Base-by-base conservation (phyloP, 2,888 invertebrate species). In the Glaucopsyche alexis region DNA sequence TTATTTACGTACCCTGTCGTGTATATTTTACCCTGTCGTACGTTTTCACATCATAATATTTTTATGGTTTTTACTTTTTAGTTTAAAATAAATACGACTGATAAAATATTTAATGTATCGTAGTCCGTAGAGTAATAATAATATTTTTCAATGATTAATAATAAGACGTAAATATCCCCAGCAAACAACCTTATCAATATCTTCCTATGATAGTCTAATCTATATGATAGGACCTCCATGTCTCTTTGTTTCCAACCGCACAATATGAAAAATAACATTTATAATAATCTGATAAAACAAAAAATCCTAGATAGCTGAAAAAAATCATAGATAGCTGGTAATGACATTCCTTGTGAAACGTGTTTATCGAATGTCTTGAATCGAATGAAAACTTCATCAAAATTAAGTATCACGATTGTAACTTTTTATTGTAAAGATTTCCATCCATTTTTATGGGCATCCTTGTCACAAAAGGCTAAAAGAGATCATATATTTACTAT, bases 101-200 rank as follows among this genome's bases (percentile, higher is more conserved):
- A n/a, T n/a, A n/a, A n/a, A n/a, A n/a, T n/a, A n/a, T n/a, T n/a
- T n/a, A n/a, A n/a, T 2, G 29, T 29, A 29, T 29, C 29, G 29
- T 29, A 29, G 29, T 29, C 2, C 42, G 9, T 47, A 11, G 9
- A 47, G 11, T 47, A 55, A 16, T 8, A 19, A 52, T 11, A 4
- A 60, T 60, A 6, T 29, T 19, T 60, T 11, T 60, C 29, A 55
- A 16, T 55, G 9, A 55, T 19, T 52, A 52, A 16, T n/a, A 16
- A 5, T 29, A 60, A 60, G 11, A 9, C 16, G 55, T 29, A 60
- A 60, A 60, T 60, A 60, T 7, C 60, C 60, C 60, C 60, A 60
- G 60, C 60, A 60, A 60, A 60, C 60, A 60, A 60, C 29, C 13
- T 60, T 60, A 60, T 60, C 60, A 60, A 47, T 47, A 50, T 14